phyloP scores from a whole-genome alignment of 2,888 invertebrate species.

The Drosophila mercatorum region DNA sequence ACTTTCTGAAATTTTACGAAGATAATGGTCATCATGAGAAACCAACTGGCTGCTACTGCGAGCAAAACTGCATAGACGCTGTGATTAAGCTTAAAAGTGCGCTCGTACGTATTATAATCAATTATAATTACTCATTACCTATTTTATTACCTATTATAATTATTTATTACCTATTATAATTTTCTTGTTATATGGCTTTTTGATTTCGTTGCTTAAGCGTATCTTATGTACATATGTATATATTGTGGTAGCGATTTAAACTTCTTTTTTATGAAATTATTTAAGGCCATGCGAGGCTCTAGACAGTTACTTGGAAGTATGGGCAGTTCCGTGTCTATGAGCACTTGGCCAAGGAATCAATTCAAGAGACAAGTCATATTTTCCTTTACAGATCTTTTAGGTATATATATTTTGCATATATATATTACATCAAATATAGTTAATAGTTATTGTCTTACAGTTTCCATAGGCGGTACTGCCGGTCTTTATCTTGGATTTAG shows the following conservation, averaged over 20 bases:
- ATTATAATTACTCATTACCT: not conserved
- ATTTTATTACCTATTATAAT: not conserved
- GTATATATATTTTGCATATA: too few relatives aligned
- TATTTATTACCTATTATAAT: not conserved
- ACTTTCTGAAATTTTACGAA: conserved; percentile 62
- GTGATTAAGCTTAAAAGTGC: conserved; percentile 63
- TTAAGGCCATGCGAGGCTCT: conserved; percentile 65
- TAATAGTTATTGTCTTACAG: conserved; percentile 82
- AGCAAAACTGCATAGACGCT: conserved; percentile 81
- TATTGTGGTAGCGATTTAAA: not conserved
- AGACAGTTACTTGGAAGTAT: conserved; percentile 73
- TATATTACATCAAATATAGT: not conserved
- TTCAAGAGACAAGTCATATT: conserved; percentile 82
- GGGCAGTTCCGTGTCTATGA: conserved; percentile 67
- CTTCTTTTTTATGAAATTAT: not conserved
- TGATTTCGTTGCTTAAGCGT: not conserved
- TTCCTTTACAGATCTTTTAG: conserved; percentile 83
- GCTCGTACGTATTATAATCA: conserved; percentile 45
- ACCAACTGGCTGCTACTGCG: conserved; percentile 71
- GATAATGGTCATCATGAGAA: conserved; percentile 25
- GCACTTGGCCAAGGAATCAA: conserved; percentile 74
- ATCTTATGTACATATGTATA: not conserved
- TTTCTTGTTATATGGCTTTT: not conserved
- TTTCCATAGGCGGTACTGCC: conserved; percentile 91
- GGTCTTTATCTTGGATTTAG: conserved; percentile 92